Base-by-base conservation (phyloP, 2,888 invertebrate species). In the Eristalis arbustorum region DNA sequence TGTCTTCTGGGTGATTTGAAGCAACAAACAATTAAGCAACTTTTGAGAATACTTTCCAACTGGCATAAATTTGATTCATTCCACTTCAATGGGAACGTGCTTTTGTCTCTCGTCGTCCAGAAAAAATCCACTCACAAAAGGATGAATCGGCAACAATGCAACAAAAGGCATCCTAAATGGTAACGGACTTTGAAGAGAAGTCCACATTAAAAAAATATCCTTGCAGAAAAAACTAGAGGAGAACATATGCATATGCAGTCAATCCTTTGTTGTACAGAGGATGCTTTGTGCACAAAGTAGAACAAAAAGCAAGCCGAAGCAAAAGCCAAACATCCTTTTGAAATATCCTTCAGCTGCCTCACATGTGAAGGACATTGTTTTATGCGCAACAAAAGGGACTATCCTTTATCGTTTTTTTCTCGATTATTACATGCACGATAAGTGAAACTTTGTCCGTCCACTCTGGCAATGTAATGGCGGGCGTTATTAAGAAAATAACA, bases 141-240 rank as follows among this genome's bases (percentile, higher is more conserved):
- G n/a, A 73, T 61, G 76, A 72, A 69, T 77, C 69, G 69, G 61
- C 81, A 85, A 85, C 85, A 85, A 85, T 85, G 85, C 85, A 81
- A 85, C 85, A 85, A 85, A 77, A 77, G 81, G 68, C 69, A 85
- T 85, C 85, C 77, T 77, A 85, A 85, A 85, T 81, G 85, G 72
- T 71, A 81, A 76, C 77, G 69, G 77, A 85, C 81, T 74, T 64
- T 77, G 64, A 59, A 56, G 62, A 72, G 25, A 68, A 63, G 72
- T 73, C 75, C 63, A 81, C 76, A 73, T 49, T 66, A 74, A 81
- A 77, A 81, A 64, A 85, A 85, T 77, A 85, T 76, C 75, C 67
- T 68, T 73, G 31, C 22, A 59, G n/a, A n/a, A 72, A n/a, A n/a
- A 73, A 25, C 49, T 6, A 4, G 5, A 31, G 59, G 22, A 66